Conservation (phyloP, 2,113 vertebrate genomes). For the Athene noctua region DNA sequence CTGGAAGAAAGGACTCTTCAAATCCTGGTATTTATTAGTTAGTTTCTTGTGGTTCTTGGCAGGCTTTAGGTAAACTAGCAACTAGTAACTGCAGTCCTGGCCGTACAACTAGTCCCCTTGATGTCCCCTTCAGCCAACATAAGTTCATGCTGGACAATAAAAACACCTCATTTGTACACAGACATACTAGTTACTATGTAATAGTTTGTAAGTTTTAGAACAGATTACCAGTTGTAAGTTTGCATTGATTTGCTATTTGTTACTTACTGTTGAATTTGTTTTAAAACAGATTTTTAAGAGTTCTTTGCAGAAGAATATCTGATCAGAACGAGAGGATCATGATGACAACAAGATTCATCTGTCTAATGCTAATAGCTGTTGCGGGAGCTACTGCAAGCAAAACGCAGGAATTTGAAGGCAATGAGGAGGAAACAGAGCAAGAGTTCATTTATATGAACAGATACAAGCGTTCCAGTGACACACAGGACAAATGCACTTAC, state of each 20-base stretch:
- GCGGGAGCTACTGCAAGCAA: constrained; percentile 62
- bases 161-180: not conserved
- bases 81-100: not conserved
- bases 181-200: not conserved
- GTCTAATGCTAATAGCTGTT: constrained; percentile 76
- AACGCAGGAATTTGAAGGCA: constrained; percentile 79
- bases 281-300: constrained; percentile 38
- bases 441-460: constrained; percentile 86
- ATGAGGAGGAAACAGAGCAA: constrained; percentile 74
- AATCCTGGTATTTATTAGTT: not conserved
- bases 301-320: constrained; percentile 31
- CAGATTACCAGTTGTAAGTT: not conserved
- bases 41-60: not conserved
- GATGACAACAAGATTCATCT: constrained; percentile 67
- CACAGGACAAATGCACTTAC: constrained; percentile 92
- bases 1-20: not conserved
- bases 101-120: not conserved
- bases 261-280: constrained; percentile 19
- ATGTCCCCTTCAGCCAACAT: not conserved
- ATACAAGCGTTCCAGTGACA: constrained; percentile 81
- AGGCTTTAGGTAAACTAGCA: not conserved
- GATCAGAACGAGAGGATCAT: constrained; percentile 61
- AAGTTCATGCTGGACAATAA: not conserved
- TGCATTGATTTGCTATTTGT: not conserved
- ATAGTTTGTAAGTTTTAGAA: not conserved